These are phyloP conservation scores for Crotalus tigris DNA, from an alignment of 2,113 vertebrate genomes.

Conservation along the genomic window DNA sequence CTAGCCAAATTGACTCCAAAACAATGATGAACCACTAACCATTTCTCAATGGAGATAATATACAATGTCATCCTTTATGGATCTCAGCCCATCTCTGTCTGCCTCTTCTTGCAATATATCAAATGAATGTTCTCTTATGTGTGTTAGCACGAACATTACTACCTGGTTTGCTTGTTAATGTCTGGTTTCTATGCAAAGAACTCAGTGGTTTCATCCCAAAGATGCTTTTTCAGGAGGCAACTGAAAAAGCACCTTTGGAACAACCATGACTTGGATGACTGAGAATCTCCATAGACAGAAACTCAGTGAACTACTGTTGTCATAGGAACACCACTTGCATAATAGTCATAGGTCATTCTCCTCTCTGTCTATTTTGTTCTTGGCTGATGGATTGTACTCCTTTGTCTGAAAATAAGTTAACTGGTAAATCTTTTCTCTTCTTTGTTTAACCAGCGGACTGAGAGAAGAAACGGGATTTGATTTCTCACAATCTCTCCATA, in stretches of 20 bases:
- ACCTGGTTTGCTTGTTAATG: background rate
- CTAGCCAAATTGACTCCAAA: background rate
- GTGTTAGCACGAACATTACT: background rate
- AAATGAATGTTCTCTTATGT: background rate
- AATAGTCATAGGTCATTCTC: background rate
- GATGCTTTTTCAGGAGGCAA: too few relatives aligned
- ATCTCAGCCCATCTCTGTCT: background rate
- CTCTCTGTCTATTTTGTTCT: background rate
- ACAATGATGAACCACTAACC: background rate
- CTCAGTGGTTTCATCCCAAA: background rate
- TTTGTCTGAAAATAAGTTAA: background rate
- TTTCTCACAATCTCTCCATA: background rate
- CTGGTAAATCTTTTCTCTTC: background rate
- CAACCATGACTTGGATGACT: too few relatives aligned
- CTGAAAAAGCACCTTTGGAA: too few relatives aligned
- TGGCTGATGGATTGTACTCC: background rate
- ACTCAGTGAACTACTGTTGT: background rate
- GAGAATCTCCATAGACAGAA: too few relatives aligned
- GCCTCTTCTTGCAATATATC: background rate
- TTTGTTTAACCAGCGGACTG: background rate
- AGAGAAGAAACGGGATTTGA: background rate
- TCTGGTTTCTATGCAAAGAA: background rate
- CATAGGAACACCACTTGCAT: background rate
- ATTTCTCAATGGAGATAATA: background rate
- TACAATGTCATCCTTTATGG: background rate